Evolutionary conservation across 2,888 invertebrate species (phyloP).

Genomic region (Limnephilus marmoratus): DNA sequence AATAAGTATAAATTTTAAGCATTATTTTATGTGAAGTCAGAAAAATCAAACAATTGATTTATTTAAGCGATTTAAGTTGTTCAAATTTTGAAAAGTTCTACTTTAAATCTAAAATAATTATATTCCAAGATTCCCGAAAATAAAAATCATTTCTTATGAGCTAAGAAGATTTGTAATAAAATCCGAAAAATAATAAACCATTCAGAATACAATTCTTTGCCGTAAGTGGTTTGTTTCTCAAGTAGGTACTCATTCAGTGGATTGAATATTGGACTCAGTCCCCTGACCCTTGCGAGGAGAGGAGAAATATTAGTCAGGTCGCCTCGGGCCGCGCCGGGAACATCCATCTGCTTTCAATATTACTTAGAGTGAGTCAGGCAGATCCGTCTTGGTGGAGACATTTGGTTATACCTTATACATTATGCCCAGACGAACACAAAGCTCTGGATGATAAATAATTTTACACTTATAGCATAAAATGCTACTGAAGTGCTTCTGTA

Average conservation of each 20-base stretch:
- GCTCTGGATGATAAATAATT: background rate
- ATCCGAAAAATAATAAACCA: background rate
- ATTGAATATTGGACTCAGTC: background rate
- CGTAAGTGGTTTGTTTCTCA: background rate
- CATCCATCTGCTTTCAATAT: slow-evolving; percentile 65
- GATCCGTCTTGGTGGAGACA: slow-evolving; percentile 30
- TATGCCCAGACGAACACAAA: background rate
- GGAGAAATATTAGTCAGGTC: slow-evolving; percentile 67
- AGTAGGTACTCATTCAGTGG: background rate
- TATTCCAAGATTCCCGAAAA: background rate
- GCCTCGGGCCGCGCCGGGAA: slow-evolving; percentile 69
- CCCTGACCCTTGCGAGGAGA: slow-evolving; percentile 47
- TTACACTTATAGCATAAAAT: too few relatives aligned
- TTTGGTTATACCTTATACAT: background rate
- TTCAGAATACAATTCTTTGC: background rate
- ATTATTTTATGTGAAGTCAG: too few relatives aligned
- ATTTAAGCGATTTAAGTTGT: too few relatives aligned
- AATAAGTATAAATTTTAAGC: too few relatives aligned
- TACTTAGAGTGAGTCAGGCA: slow-evolving; percentile 56
- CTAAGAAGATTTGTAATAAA: background rate
- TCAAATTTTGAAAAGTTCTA: too few relatives aligned
- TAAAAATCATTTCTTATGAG: background rate
- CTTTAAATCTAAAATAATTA: background rate
- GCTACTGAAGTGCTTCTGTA: too few relatives aligned
- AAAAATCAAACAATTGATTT: too few relatives aligned